A percentile compares a stretch with the other conserved stretches of the same genome.
phyloP scores from a whole-genome alignment of 2,888 invertebrate species.

The Lasioglossum lativentre region DNA sequence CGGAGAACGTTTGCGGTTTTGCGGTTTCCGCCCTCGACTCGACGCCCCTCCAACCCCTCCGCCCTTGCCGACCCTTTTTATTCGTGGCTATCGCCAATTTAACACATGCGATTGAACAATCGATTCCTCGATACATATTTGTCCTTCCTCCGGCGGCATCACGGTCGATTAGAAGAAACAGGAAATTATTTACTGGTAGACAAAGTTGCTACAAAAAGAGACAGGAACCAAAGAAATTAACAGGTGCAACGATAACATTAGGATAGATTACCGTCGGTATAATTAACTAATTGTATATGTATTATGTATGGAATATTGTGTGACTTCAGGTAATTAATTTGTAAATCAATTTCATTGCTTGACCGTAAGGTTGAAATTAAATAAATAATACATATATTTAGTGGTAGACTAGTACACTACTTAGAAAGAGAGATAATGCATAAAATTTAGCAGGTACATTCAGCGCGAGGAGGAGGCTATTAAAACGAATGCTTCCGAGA shows the following conservation, averaged over 20 bases:
- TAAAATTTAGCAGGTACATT: not conserved
- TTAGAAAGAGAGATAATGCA: not conserved
- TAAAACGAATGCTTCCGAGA: not conserved
- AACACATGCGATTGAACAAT: constrained; percentile 41
- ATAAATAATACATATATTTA: not conserved
- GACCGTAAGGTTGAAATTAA: not conserved
- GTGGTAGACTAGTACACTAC: not conserved
- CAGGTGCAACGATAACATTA: not conserved
- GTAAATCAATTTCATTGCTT: not conserved
- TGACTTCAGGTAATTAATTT: not conserved
- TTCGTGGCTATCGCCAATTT: constrained; percentile 61
- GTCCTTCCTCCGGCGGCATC: too few relatives aligned
- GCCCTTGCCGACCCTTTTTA: constrained; percentile 52
- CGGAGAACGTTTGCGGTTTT: constrained; percentile 83
- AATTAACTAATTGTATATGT: not conserved
- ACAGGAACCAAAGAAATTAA: not conserved
- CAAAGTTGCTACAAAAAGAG: not conserved
- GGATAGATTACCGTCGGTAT: not conserved
- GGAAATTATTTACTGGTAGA: not conserved
- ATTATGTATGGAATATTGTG: not conserved
- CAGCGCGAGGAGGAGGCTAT: not conserved
- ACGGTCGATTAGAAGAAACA: not conserved
- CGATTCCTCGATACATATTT: not conserved
- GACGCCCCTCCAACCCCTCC: constrained; percentile 41
- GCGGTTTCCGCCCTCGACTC: constrained; percentile 81